These are phyloP conservation scores for Pluvialis apricaria DNA, from an alignment of 2,113 vertebrate species.

Conservation along the genomic window DNA sequence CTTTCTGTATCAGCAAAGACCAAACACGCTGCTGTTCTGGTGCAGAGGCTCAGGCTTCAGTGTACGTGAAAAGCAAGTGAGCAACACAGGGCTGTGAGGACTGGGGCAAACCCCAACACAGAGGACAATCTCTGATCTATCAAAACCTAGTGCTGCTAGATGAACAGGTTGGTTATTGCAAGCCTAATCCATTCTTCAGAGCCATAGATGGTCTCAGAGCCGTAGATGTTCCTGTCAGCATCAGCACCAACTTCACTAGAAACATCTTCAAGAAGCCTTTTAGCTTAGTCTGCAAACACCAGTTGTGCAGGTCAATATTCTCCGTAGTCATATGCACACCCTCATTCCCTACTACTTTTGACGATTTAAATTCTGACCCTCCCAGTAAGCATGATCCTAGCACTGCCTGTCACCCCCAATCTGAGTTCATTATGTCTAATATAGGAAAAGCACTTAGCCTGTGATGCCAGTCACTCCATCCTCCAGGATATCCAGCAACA, in stretches of 20 bases:
- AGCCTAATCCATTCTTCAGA: background rate
- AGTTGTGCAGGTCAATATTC: background rate
- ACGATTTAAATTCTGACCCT: background rate
- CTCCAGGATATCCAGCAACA: background rate
- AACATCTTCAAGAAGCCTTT: background rate
- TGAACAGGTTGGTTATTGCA: background rate
- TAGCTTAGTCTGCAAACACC: background rate
- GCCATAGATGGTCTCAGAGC: background rate
- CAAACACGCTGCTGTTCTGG: background rate
- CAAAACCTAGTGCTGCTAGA: background rate
- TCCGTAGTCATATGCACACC: background rate
- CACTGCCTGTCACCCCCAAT: background rate
- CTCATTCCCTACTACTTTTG: background rate
- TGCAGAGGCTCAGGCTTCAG: background rate
- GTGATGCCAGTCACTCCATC: slow-evolving; percentile 19
- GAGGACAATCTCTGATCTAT: background rate
- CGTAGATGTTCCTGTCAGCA: background rate
- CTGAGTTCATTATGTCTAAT: background rate
- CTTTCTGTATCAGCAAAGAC: slow-evolving; percentile 5
- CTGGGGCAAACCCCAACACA: background rate
- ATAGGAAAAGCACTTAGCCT: slow-evolving; percentile 26
- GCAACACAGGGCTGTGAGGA: background rate
- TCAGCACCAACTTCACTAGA: background rate
- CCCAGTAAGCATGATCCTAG: background rate
- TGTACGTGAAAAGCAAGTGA: background rate